phyloP scores from a whole-genome alignment of 2,113 vertebrate species.

The Ahaetulla prasina region DNA sequence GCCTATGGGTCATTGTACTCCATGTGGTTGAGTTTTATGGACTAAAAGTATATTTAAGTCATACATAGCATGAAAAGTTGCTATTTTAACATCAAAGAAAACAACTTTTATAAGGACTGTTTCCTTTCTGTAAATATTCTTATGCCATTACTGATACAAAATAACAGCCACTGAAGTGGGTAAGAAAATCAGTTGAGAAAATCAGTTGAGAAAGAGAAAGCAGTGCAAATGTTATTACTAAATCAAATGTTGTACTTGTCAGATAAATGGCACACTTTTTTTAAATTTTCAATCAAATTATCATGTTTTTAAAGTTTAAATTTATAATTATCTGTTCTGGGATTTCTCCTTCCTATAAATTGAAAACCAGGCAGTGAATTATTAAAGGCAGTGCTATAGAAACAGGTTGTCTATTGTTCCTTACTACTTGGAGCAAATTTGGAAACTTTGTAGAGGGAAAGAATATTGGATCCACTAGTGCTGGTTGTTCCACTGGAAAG shows the following conservation, averaged over 20 bases:
- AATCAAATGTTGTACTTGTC: neutral
- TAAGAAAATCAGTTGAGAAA: neutral
- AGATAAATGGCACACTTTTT: neutral
- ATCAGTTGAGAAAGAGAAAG: neutral
- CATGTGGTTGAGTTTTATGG: neutral
- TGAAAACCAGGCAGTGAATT: neutral
- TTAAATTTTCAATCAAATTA: neutral
- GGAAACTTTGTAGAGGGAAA: neutral
- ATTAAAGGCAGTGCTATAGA: neutral
- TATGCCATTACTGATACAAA: neutral
- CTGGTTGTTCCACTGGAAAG: neutral
- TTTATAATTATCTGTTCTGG: conserved; percentile 14
- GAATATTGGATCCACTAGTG: neutral
- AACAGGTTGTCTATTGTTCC: neutral
- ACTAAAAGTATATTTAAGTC: neutral
- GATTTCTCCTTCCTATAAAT: neutral
- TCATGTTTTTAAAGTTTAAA: neutral
- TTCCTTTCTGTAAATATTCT: neutral
- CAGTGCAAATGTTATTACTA: neutral
- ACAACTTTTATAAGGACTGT: neutral
- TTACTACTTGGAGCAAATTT: neutral
- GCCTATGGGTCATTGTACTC: conserved; percentile 22
- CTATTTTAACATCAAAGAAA: neutral
- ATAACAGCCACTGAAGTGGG: neutral
- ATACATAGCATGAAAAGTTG: neutral